Conservation (phyloP, 2,797 vertebrate genomes). For the Remorina albescens region DNA sequence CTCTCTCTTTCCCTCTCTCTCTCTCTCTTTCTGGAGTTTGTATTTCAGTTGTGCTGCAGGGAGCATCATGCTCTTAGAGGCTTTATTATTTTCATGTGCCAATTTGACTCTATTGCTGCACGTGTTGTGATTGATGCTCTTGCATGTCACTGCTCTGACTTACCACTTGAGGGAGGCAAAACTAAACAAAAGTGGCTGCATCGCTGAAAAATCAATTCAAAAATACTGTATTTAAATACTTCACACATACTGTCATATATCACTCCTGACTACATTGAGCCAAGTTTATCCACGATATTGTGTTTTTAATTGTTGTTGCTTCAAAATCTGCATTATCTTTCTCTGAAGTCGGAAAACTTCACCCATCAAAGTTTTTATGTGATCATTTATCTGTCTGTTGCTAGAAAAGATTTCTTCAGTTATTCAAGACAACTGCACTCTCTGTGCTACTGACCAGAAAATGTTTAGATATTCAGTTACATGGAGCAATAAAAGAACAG, state of each 20-base stretch:
- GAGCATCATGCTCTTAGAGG: background rate
- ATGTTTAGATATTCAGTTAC: background rate
- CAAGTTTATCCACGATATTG: too few species aligned
- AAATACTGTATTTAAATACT: background rate
- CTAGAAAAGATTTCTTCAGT: too few species aligned
- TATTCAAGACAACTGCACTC: too few species aligned
- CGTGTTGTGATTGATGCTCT: too few species aligned
- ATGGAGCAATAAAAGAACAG: background rate
- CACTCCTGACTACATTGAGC: background rate
- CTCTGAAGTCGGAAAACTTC: too few species aligned
- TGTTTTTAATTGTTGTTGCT: too few species aligned
- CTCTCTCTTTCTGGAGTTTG: background rate
- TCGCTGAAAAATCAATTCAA: background rate
- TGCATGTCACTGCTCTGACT: slow-evolving; percentile 20
- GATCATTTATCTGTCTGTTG: too few species aligned
- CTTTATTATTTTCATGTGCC: background rate
- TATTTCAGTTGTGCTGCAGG: slow-evolving; percentile 5
- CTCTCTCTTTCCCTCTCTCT: slow-evolving; percentile 18
- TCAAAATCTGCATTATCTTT: too few species aligned
- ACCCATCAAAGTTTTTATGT: too few species aligned
- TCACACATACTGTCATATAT: background rate
- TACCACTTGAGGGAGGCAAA: slow-evolving; percentile 73
- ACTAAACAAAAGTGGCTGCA: slow-evolving; percentile 27
- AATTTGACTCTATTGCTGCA: too few species aligned
- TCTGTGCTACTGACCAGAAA: too few species aligned